Evolutionary conservation across 2,888 invertebrate genomes (phyloP), one percentile per base, ranked within the genome.

Genomic region (Eupithecia inturbata): DNA sequence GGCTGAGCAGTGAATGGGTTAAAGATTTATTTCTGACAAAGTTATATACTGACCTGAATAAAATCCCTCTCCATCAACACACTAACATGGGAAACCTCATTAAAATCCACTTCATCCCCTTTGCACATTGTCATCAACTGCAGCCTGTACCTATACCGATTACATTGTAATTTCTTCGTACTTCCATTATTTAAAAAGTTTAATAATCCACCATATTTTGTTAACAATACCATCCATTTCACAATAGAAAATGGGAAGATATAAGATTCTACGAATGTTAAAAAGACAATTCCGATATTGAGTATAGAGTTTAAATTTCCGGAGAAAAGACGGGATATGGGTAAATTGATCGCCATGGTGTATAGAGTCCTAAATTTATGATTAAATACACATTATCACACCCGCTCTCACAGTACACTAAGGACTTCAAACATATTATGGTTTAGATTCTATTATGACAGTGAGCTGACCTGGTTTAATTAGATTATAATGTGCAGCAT

Each of bases 251-350:
- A 83, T 4, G 88, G 88, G 49, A 87, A 86, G 72, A 89, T 77
- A 73, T 89, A 89, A 0, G 87, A 84, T 77, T 91, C 90, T 3
- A 90, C 78, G 64, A 89, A 85, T 16, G 87, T 83, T 60, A 89
- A 81, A 9, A 89, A 36, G 36, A 88, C 80, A 22, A 90, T 83
- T 6, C 86, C 81, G 14, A 86, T 77, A 68, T 88, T 87, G 5
- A 87, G 33, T 64, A 85, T 66, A 7, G 81, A 79, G 60, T 79
- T 76, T 7, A 84, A 77, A 75, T 85, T 79, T 49, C 79, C 81
- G 0, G 83, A 77, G 28, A 88, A 79, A 75, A 85, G 81, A 75
- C 77, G 83, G 9, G 75, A 71, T 4, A 84, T 39, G 1, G 39
- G 39, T 28, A 69, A 73, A 39, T 77, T 73, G 2, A 78, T 63